A percentile compares a stretch with the other conserved stretches of the same genome.
Evolutionary conservation across 1,140 invertebrate genomes (phyloP).

Genomic region (Drosophila albomicans): DNA sequence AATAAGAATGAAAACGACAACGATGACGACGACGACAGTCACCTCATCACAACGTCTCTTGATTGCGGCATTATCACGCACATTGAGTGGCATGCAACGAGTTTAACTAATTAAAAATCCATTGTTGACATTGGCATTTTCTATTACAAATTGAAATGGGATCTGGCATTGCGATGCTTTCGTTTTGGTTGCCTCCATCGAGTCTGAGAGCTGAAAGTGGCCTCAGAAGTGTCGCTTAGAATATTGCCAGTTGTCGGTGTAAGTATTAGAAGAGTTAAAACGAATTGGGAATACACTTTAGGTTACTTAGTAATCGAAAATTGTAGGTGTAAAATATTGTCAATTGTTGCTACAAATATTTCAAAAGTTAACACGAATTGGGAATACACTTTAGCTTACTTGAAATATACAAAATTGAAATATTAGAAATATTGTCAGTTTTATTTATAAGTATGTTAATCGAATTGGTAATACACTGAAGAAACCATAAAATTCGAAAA

Average conservation of each 20-base stretch:
- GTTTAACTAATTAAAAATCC: slow-evolving; percentile 48
- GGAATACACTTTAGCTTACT: no score
- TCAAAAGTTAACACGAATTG: no score
- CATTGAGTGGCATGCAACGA: slow-evolving; percentile 6
- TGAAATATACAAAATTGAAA: no score
- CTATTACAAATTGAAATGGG: slow-evolving; percentile 17
- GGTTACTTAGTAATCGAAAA: no score
- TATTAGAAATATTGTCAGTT: no score
- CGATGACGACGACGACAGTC: not conserved
- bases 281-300: not conserved
- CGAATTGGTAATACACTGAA: no score
- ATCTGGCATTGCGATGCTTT: not conserved
- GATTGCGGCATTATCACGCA: not conserved
- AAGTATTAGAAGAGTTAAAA: no score
- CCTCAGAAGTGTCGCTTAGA: slow-evolving; percentile 4
- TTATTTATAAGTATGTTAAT: no score
- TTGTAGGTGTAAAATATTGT: no score
- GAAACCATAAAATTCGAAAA: no score
- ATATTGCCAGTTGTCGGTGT: not conserved
- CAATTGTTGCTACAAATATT: no score
- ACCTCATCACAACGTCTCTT: not conserved
- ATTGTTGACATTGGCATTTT: slow-evolving; percentile 33
- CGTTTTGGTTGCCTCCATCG: not conserved
- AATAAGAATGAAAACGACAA: slow-evolving; percentile 19
- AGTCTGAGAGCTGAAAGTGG: not conserved